Percentiles rank a stretch among this genome's conserved stretches.
Conservation (phyloP, 2,797 vertebrate genomes). For the Nyctibius grandis region DNA sequence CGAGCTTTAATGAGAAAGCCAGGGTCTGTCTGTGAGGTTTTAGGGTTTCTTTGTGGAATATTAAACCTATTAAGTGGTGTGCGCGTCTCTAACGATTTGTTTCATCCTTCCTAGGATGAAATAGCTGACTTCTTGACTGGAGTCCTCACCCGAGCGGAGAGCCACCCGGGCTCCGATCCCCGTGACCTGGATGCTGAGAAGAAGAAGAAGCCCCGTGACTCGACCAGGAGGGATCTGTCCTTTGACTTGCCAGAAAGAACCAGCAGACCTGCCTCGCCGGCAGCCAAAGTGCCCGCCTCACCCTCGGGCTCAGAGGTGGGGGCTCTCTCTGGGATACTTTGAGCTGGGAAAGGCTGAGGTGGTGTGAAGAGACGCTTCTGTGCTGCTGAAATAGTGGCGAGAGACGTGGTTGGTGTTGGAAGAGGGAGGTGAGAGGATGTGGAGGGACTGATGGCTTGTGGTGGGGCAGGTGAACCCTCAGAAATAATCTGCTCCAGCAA, state of each 20-base stretch:
- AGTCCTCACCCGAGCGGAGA: constrained; percentile 87
- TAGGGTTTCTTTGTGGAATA: rapidly evolving
- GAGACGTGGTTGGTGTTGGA: not conserved
- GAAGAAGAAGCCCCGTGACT: constrained; percentile 81
- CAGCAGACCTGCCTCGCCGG: constrained; percentile 86
- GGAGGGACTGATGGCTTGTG: rapidly evolving
- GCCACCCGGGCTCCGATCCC: constrained; percentile 84
- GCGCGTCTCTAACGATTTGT: too few species aligned
- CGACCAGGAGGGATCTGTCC: constrained; percentile 84
- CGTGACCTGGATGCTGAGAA: constrained; percentile 93
- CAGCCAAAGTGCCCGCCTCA: constrained; percentile 86
- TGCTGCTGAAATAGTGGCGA: rapidly evolving
- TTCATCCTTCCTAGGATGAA: constrained; percentile 80
- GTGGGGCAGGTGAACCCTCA: not conserved
- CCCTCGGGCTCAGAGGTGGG: constrained; percentile 93
- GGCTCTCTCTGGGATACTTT: rapidly evolving
- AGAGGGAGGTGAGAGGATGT: not conserved
- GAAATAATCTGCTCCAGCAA: not conserved
- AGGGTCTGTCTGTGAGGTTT: rapidly evolving
- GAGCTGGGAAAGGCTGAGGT: not conserved
- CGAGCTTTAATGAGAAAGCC: not conserved
- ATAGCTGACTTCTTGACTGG: constrained; percentile 94
- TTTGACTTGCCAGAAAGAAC: constrained; percentile 86
- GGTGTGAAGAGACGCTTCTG: rapidly evolving
- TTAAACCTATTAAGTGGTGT: too few species aligned